Base-by-base conservation (phyloP, 2,113 vertebrate species). In the Rana temporaria region DNA sequence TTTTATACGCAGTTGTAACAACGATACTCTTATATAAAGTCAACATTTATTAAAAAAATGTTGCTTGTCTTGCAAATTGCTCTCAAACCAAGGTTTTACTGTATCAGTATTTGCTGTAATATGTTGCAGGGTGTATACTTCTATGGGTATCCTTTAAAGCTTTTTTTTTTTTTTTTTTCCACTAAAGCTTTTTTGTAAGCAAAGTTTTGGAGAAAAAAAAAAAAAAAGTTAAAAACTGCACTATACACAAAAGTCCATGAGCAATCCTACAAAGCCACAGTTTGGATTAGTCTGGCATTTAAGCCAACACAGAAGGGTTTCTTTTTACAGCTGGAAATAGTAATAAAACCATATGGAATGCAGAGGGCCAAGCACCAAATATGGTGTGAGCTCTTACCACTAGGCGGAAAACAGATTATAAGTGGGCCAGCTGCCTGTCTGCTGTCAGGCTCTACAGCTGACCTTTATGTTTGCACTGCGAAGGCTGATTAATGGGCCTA, bases 291-390 rank as follows among this genome's bases (percentile, higher is more conserved):
- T 26, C 70, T 73, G 55, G 52, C 52, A 72, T 0, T 14, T 8
- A 6, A 42, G 57, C 18, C 7, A 57, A 60, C 71, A 74, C 32
- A 60, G 56, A 60, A 42, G 57, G 57, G 72, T 56, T 30, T 11
- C 60, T 42, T 6, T 22, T 16, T 14, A 26, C 48, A 22, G 57
- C 53, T 62, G 72, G 57, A 75, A 75, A 75, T 62, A 75, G 72
- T 57, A 62, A 75, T 62, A 75, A 75, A 75, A 75, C 57, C 16
- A 62, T n/a, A 74, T 14, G 72, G 72, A 75, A 75, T 75, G 72
- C 72, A 62, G 69, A 26, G 5, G 72, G 15, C 19, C 56, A 3
- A 75, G 56, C 32, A 60, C 72, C 72, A 75, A 75, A 75, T 62
- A 75, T 75, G 72, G 72, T n/a, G 71, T 0, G 26, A 57, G 70